Evolutionary conservation across 2,797 vertebrate species (phyloP), one percentile per base, ranked within the genome.

Genomic region (Salarias fasciatus): DNA sequence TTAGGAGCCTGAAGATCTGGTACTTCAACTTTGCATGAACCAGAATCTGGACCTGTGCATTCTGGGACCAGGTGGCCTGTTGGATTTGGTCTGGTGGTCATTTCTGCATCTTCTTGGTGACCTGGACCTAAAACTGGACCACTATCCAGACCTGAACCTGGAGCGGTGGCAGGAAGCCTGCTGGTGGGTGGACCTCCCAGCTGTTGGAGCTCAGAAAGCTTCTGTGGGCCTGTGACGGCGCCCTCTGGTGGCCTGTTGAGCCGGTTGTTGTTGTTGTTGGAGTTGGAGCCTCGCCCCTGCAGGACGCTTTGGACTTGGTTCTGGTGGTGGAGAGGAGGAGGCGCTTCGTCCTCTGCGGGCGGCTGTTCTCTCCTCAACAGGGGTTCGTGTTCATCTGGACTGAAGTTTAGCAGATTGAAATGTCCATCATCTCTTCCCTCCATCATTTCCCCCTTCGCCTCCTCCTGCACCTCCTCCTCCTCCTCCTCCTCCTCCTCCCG

Each of bases 311-410:
- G n/a, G n/a, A 59, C 14, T 51, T 28, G 41, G 4, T 28, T 42
- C 29, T 47, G 36, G 11, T 50, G 59, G 13, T n/a, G 79, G 41
- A 61, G 92, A 40, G 49, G 47, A 45, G 11, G 59, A 2, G 54
- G 57, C 30, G n/a, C n/a, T n/a, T 62, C 9, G 0, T 71, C 80
- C 65, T 80, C 54, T 41, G 92, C 88, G 5, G 86, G 94, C 0
- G 5, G 71, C 53, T 78, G 73, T 8, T 83, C 80, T 5, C 69
- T 62, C 12, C 49, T 72, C 64, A 98, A 72, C 75, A 99, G 84
- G 0, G 97, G 97, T 47, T 96, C 95, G 0, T 97, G 94, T 64
- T 98, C 97, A 14, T 98, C 96, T 0, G 96, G 95, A 46, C 96
- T 98, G 53, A 94, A 94, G 77, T 95, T 95, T 72, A 98, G 95